phyloP scores from a whole-genome alignment of 1,140 invertebrate genomes.

The Ceratina japonica region DNA sequence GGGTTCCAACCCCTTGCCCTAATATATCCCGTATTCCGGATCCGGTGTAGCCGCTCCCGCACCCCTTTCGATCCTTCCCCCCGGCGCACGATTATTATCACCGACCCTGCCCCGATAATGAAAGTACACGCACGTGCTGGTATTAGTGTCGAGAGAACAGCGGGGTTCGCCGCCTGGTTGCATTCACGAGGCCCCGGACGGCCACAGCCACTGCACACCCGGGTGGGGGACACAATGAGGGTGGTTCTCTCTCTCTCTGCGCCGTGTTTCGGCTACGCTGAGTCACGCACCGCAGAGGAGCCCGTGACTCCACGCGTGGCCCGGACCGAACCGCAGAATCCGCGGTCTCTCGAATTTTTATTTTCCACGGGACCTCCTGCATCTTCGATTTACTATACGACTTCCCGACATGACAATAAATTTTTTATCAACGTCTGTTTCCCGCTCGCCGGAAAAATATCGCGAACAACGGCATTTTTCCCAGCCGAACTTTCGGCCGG shows the following conservation, averaged over 20 bases:
- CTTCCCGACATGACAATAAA: too few relatives aligned
- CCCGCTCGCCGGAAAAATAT: too few relatives aligned
- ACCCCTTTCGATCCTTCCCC: slow-evolving; percentile 33
- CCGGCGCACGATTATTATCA: slow-evolving; percentile 61
- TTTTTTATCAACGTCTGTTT: too few relatives aligned
- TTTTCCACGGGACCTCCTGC: too few relatives aligned
- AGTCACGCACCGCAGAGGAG: slow-evolving; percentile 59
- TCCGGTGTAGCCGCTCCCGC: slow-evolving; percentile 19
- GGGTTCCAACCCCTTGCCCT: slow-evolving; percentile 50
- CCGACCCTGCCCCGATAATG: slow-evolving; percentile 61
- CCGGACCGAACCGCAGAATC: background rate
- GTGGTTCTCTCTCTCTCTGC: slow-evolving; percentile 54
- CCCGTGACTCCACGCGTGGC: slow-evolving; percentile 32
- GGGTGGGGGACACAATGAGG: slow-evolving; percentile 32
- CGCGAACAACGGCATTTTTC: background rate
- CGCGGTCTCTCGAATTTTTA: background rate
- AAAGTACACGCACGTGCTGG: slow-evolving; percentile 55
- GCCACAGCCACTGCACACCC: slow-evolving; percentile 14
- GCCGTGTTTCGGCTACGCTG: slow-evolving; percentile 53
- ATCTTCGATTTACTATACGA: too few relatives aligned
- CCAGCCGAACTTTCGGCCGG: background rate
- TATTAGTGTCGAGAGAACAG: slow-evolving; percentile 53
- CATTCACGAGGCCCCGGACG: slow-evolving; percentile 48
- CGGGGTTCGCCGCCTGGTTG: slow-evolving; percentile 62
- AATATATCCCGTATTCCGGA: slow-evolving; percentile 51